These are phyloP conservation scores for Trachelus troglodyta DNA, from an alignment of 2,888 invertebrate genomes.

Conservation along the genomic window DNA sequence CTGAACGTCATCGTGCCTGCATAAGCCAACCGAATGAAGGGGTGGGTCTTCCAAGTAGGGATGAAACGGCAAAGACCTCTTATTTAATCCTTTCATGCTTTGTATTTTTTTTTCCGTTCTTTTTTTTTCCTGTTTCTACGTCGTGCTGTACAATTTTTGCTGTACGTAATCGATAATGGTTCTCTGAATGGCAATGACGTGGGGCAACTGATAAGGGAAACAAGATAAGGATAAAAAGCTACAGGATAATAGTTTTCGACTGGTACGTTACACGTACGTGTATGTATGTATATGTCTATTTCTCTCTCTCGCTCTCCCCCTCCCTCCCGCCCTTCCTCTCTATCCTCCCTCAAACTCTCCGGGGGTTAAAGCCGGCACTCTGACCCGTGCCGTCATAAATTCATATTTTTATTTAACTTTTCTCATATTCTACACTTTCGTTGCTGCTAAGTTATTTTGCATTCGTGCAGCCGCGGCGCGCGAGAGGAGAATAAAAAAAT, in stretches of 20 bases:
- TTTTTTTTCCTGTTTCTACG: no score
- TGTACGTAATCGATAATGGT: background rate
- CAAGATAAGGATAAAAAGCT: background rate
- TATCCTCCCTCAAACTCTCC: background rate
- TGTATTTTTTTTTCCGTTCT: background rate
- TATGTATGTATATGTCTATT: background rate
- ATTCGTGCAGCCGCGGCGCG: background rate
- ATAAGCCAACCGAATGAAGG: background rate
- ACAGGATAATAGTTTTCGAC: background rate
- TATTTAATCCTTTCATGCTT: background rate
- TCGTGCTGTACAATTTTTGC: background rate
- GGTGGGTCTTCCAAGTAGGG: background rate
- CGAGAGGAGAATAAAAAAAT: background rate
- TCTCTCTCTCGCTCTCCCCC: background rate
- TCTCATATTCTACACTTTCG: slow-evolving; percentile 29
- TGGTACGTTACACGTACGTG: background rate
- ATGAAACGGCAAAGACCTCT: background rate
- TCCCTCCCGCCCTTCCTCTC: background rate
- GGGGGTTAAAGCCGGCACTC: background rate
- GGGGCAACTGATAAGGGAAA: background rate
- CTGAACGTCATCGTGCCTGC: no score
- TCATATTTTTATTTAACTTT: slow-evolving; percentile 33
- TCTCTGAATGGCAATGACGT: background rate
- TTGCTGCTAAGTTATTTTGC: slow-evolving; percentile 1
- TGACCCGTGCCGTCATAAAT: slow-evolving; percentile 21